Evolutionary conservation across 2,888 invertebrate species (phyloP).

Genomic region (Osmoderma eremita): DNA sequence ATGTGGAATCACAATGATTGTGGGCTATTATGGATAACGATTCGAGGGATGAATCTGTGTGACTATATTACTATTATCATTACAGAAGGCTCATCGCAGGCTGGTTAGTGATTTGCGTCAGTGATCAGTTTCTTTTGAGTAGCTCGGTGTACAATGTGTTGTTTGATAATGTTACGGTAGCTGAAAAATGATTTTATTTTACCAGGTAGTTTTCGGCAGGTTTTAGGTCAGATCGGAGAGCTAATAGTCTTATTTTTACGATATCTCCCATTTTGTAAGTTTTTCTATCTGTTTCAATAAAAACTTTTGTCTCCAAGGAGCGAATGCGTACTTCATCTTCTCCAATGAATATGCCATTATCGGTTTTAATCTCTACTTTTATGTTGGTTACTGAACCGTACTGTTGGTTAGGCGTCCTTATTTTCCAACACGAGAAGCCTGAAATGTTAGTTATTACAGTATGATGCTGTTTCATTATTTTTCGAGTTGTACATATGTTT

Average conservation of each 20-base stretch:
- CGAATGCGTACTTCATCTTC: neutral
- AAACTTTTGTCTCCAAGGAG: neutral
- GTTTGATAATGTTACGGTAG: neutral
- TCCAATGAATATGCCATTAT: neutral
- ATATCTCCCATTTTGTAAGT: constrained; percentile 69
- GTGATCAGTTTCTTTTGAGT: too few species aligned
- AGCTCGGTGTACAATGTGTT: too few species aligned
- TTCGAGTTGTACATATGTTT: too few species aligned
- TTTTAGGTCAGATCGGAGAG: constrained; percentile 65
- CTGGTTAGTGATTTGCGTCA: too few species aligned
- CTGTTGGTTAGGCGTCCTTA: neutral
- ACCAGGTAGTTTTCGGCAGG: constrained; percentile 57
- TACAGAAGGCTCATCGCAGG: too few species aligned
- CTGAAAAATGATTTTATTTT: neutral
- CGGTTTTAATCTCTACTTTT: constrained; percentile 1
- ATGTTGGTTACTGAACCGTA: neutral
- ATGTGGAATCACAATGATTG: too few species aligned
- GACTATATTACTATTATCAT: too few species aligned
- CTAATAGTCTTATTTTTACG: constrained; percentile 66
- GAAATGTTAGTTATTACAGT: neutral
- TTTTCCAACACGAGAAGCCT: constrained; percentile 15
- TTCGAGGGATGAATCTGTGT: too few species aligned
- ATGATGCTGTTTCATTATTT: too few species aligned
- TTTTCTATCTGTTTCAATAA: constrained; percentile 67
- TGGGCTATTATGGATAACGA: too few species aligned